A percentile compares a stretch with the other conserved stretches of the same genome.
These are phyloP conservation scores for Oscheius myriophilus DNA, from an alignment of 2,888 invertebrate species.

Conservation along the genomic window DNA sequence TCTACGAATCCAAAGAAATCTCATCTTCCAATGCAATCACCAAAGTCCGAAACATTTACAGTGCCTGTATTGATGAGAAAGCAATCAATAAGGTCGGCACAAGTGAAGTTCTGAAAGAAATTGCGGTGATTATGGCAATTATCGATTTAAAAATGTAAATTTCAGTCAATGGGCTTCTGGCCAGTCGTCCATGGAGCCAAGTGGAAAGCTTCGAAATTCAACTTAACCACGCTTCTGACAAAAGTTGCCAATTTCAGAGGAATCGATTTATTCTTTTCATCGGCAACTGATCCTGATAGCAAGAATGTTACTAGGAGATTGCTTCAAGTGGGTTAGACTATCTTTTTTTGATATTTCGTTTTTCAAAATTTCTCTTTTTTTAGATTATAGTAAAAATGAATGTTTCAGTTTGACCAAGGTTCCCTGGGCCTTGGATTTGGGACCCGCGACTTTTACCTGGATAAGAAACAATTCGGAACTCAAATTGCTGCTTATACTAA, in stretches of 20 bases:
- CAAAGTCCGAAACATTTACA: slow-evolving; percentile 59
- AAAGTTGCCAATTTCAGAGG: slow-evolving; percentile 55
- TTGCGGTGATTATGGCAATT: slow-evolving; percentile 44
- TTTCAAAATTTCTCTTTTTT: too few species aligned
- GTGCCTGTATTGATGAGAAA: slow-evolving; percentile 62
- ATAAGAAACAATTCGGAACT: slow-evolving; percentile 65
- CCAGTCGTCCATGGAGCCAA: slow-evolving; percentile 60
- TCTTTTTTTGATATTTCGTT: too few species aligned
- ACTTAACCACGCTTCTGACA: slow-evolving; percentile 52
- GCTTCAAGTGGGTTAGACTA: slow-evolving; percentile 7
- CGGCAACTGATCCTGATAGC: slow-evolving; percentile 11
- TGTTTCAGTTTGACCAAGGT: slow-evolving; percentile 65
- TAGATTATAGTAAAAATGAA: too few species aligned
- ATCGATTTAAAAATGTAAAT: not conserved
- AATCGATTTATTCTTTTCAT: slow-evolving; percentile 25
- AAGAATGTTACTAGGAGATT: slow-evolving; percentile 32
- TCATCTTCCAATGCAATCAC: slow-evolving; percentile 59
- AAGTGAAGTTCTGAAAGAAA: slow-evolving; percentile 51
- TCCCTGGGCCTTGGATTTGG: slow-evolving; percentile 66
- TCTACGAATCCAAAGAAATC: slow-evolving; percentile 57
- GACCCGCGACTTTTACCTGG: slow-evolving; percentile 68
- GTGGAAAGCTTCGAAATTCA: slow-evolving; percentile 43
- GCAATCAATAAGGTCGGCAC: slow-evolving; percentile 51
- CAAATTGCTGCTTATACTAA: slow-evolving; percentile 67
- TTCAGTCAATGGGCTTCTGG: slow-evolving; percentile 54